Evolutionary conservation across 2,113 vertebrate species (phyloP).

Genomic region (Sminthopsis crassicaudata): DNA sequence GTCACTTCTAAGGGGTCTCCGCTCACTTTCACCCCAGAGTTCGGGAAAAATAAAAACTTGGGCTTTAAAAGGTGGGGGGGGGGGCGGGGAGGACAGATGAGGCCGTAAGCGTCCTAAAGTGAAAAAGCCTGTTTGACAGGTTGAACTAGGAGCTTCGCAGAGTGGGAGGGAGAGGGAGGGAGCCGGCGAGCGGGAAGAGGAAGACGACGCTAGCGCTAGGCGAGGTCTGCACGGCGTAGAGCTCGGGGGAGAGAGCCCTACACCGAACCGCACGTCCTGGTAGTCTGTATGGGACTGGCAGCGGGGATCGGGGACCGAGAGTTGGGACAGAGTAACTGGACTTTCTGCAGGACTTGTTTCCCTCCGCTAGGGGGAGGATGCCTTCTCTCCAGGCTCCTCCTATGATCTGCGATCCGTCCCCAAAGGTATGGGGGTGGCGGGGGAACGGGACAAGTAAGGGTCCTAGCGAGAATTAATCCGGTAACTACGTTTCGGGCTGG

Average conservation of each 20-base stretch:
- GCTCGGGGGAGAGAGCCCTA: neutral
- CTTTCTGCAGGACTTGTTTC: neutral
- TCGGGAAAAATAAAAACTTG: slow-evolving; percentile 18
- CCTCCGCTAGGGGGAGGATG: slow-evolving; percentile 70
- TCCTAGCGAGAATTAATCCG: slow-evolving; percentile 19
- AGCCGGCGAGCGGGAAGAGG: slow-evolving; percentile 79
- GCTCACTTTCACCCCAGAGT: slow-evolving; percentile 47
- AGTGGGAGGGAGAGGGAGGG: slow-evolving; percentile 72
- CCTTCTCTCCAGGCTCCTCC: neutral
- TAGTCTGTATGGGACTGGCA: neutral
- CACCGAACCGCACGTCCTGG: neutral
- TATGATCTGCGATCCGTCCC: neutral
- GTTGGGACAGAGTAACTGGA: neutral
- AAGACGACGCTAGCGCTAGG: slow-evolving; percentile 68
- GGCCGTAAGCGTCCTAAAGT: slow-evolving; percentile 69
- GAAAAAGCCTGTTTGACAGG: slow-evolving; percentile 79
- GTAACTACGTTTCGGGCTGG: neutral
- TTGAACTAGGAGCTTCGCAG: slow-evolving; percentile 76
- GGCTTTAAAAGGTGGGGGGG: slow-evolving; percentile 47
- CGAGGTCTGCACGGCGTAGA: neutral
- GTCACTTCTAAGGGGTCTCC: neutral
- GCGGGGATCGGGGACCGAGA: neutral
- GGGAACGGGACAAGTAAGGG: no score
- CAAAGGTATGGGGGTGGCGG: neutral
- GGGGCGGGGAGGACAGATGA: slow-evolving; percentile 44